phyloP scores from a whole-genome alignment of 2,113 vertebrate species.

The Poeciliopsis occidentalis region DNA sequence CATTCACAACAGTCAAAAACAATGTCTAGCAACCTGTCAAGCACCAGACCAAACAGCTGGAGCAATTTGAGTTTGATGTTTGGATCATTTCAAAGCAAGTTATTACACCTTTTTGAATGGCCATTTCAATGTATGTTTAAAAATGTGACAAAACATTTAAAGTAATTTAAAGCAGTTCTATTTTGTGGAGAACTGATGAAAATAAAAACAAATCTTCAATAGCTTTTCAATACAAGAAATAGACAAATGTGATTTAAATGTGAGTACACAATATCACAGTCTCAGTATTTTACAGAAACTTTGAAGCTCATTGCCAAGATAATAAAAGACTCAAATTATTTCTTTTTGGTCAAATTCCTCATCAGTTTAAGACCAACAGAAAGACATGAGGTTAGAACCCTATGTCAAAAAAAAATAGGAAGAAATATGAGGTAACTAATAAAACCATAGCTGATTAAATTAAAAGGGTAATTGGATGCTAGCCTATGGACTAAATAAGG shows the following conservation, averaged over 20 bases:
- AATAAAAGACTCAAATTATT: conserved; percentile 5
- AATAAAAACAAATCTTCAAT: too few relatives aligned
- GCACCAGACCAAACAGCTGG: not conserved
- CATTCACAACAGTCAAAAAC: not conserved
- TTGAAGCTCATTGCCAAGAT: conserved; percentile 34
- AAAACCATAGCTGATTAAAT: conserved; percentile 63
- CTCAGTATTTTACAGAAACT: conserved; percentile 39
- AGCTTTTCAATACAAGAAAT: too few relatives aligned
- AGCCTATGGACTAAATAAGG: conserved; percentile 46
- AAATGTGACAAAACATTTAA: too few relatives aligned
- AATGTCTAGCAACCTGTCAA: not conserved
- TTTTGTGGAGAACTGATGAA: too few relatives aligned
- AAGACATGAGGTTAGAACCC: conserved; percentile 21
- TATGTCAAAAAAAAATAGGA: conserved; percentile 21
- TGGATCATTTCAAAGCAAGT: too few relatives aligned
- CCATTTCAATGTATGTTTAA: too few relatives aligned
- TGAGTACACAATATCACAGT: conserved; percentile 40
- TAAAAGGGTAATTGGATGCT: conserved; percentile 61
- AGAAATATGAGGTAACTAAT: conserved; percentile 55
- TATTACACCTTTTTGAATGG: too few relatives aligned
- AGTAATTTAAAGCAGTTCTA: too few relatives aligned
- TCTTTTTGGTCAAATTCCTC: conserved; percentile 3
- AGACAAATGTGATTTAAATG: too few relatives aligned
- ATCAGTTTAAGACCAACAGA: conserved; percentile 27
- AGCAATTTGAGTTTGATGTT: not conserved